These are phyloP conservation scores for Gila robusta DNA, from an alignment of 2,797 vertebrate genomes.

Conservation along the genomic window DNA sequence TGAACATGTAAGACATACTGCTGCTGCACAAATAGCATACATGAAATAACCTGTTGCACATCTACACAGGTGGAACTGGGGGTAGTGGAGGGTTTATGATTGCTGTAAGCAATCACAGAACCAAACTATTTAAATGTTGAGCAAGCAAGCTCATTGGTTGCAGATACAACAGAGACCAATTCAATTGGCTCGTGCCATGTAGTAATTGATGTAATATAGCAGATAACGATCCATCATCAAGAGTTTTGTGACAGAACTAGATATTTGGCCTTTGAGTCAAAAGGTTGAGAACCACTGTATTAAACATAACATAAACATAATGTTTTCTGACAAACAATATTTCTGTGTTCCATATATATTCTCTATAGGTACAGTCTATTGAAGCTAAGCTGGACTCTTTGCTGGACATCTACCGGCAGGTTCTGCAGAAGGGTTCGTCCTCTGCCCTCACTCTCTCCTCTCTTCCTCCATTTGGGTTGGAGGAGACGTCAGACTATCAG, in stretches of 20 bases:
- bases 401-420: conserved; percentile 94
- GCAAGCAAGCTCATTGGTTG: background rate
- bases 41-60: background rate
- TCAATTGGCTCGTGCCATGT: background rate
- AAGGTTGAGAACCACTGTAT: background rate
- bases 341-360: background rate
- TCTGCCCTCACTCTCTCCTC: conserved; percentile 89
- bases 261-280: background rate
- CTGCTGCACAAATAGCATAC: background rate
- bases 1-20: background rate
- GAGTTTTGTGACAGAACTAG: background rate
- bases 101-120: background rate
- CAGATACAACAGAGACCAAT: background rate
- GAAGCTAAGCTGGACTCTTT: conserved; percentile 97
- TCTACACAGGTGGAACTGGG: background rate
- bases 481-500: conserved; percentile 89
- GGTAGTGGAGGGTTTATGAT: background rate
- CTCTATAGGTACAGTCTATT: conserved; percentile 92
- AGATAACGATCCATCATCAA: background rate
- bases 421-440: conserved; percentile 89
- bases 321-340: conserved; percentile 5
- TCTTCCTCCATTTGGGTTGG: conserved; percentile 90
- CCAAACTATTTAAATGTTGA: background rate
- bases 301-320: background rate
- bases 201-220: background rate